Percentiles rank a stretch among this genome's conserved stretches.
phyloP scores from a whole-genome alignment of 2,888 invertebrate genomes.

The Diarsia brunnea region DNA sequence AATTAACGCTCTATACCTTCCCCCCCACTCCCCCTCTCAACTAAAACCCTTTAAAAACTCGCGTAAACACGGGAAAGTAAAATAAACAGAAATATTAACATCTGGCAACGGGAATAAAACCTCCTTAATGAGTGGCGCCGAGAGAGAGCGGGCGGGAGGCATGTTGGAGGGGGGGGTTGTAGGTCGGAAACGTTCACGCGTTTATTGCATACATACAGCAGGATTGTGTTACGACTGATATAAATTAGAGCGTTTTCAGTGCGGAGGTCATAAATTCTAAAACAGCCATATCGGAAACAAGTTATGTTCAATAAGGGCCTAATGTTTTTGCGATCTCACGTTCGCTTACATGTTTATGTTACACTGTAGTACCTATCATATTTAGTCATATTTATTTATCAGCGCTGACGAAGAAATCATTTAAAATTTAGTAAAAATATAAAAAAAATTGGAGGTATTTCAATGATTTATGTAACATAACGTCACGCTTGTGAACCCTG shows the following conservation, averaged over 20 bases:
- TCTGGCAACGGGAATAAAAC: conserved; percentile 68
- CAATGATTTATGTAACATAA: background rate
- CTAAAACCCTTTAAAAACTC: conserved; percentile 68
- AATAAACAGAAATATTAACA: conserved; percentile 72
- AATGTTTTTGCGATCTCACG: conserved; percentile 28
- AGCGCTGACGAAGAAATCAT: background rate
- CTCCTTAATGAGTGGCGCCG: conserved; percentile 64
- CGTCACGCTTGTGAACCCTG: too few relatives aligned
- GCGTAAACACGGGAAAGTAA: conserved; percentile 67
- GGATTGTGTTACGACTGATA: conserved; percentile 63
- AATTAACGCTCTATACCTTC: conserved; percentile 64
- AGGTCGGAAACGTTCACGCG: conserved; percentile 59
- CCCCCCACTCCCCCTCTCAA: conserved; percentile 29
- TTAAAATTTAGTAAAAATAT: background rate
- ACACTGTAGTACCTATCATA: background rate
- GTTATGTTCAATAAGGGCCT: conserved; percentile 47
- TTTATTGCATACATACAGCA: conserved; percentile 63
- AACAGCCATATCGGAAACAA: conserved; percentile 56
- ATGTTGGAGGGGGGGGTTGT: conserved; percentile 7
- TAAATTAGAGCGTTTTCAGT: conserved; percentile 61
- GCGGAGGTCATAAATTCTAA: conserved; percentile 58
- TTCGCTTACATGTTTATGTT: background rate
- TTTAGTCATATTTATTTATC: background rate
- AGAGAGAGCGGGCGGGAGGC: background rate
- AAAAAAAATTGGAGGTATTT: background rate